These are phyloP conservation scores for Lapara coniferarum DNA, from an alignment of 2,888 invertebrate genomes.

Conservation along the genomic window DNA sequence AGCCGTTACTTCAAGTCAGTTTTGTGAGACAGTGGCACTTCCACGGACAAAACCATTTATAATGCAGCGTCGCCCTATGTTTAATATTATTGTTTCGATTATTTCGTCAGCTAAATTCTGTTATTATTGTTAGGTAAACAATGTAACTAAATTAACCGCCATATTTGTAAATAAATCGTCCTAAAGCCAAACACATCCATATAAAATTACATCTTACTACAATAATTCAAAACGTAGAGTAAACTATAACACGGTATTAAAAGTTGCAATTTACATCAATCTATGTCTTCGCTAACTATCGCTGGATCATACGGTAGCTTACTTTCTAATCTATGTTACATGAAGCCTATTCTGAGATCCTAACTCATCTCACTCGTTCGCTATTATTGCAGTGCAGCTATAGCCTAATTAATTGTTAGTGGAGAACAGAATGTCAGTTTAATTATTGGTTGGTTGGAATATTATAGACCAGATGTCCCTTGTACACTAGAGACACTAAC, in stretches of 20 bases:
- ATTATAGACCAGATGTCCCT: constrained; percentile 30
- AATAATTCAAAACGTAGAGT: not conserved
- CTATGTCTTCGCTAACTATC: constrained; percentile 29
- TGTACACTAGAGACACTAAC: constrained; percentile 36
- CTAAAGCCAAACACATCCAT: no score
- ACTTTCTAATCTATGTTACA: constrained; percentile 58
- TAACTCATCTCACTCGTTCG: constrained; percentile 57
- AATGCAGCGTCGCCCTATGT: no score
- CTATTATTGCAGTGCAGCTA: constrained; percentile 60
- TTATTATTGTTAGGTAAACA: no score
- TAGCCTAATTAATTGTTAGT: constrained; percentile 69
- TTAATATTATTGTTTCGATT: no score
- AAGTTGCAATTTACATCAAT: constrained; percentile 41
- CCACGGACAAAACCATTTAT: no score
- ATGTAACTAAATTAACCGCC: no score
- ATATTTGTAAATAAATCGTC: no score
- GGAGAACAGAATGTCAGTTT: constrained; percentile 63
- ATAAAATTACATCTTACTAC: no score
- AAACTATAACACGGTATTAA: constrained; percentile 20
- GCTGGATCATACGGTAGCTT: constrained; percentile 41
- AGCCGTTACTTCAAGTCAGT: no score
- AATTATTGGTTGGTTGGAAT: constrained; percentile 61
- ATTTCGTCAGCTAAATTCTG: no score
- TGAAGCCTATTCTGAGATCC: constrained; percentile 28
- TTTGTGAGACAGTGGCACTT: no score